phyloP scores from a whole-genome alignment of 2,113 vertebrate genomes.

The Urocitellus parryii region DNA sequence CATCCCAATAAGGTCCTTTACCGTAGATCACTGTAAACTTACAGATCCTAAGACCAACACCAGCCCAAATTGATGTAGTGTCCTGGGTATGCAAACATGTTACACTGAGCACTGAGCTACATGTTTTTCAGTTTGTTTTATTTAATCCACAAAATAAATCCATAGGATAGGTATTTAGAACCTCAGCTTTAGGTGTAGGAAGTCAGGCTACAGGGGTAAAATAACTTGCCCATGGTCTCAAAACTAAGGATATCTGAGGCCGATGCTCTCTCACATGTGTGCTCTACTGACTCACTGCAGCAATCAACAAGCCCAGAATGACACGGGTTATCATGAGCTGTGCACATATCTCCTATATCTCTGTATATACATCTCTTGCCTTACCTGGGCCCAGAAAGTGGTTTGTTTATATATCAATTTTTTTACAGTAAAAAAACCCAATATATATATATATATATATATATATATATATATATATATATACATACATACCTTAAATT shows the following conservation, averaged over 20 bases:
- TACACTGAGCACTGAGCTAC: no score
- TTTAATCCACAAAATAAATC: not conserved
- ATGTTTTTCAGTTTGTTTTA: not conserved
- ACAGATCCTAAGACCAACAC: not conserved
- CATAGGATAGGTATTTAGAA: not conserved
- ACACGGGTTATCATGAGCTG: fast-evolving
- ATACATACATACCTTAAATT: not conserved
- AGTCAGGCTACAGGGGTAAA: not conserved
- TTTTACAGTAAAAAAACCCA: not conserved
- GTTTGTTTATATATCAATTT: not conserved
- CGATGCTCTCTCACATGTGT: not conserved
- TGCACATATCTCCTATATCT: not conserved
- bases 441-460: no score
- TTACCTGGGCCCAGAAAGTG: not conserved
- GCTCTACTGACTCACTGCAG: not conserved
- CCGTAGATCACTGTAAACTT: not conserved
- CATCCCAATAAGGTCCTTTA: not conserved
- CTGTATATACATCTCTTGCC: not conserved
- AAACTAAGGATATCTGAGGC: not conserved
- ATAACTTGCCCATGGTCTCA: not conserved
- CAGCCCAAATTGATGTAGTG: not conserved
- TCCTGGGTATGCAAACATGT: not conserved
- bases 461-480: not conserved
- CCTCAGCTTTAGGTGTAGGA: not conserved
- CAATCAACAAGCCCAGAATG: not conserved